Base-by-base conservation (phyloP, 2,113 vertebrate genomes). In the Heliornis fulica region DNA sequence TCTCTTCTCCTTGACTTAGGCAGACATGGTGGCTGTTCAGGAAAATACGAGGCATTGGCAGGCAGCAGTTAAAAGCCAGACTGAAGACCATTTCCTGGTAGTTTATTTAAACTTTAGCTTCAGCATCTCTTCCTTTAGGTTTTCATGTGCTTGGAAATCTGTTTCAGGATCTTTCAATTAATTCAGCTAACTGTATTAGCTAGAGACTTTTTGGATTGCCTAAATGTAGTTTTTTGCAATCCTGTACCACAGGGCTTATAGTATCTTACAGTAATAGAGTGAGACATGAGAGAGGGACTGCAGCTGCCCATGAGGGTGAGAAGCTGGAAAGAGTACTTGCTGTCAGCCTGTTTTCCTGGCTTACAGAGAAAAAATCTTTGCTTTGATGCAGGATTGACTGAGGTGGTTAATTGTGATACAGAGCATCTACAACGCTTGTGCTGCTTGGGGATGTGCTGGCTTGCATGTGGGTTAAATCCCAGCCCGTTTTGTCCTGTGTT, bases 341-440 rank as follows among this genome's bases (percentile, higher is more conserved):
- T 63, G 12, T 9, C 56, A 70, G 40, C 29, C 63, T 5, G 3
- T 20, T 25, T 38, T 23, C 10, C 13, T 36, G 15, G 20, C 25
- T 11, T 7, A 12, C 28, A 23, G 6, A 36, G 20, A 40, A 10
- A 5, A 45, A 60, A n/a, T 5, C 21, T 31, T 38, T 4, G 12
- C 28, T 32, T 31, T 25, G 2, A 7, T 25, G 40, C 23, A 31
- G 34, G 12, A 5, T 34, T 34, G 48, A 29, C 6, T 40, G 19
- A 40, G 34, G 41, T 19, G 40, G 11, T 40, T 61, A 38, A 23
- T 19, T 31, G 48, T 15, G 16, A 25, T 13, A 19, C 10, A 40
- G 56, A 63, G 18, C 12, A 45, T 28, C 3, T n/a, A 8, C 1
- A 5, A 34, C 40, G 41, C 19, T 40, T 0, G 1, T 25, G 19